Evolutionary conservation across 1,140 invertebrate genomes (phyloP), one percentile per base, ranked within the genome.

Genomic region (Apis cerana): DNA sequence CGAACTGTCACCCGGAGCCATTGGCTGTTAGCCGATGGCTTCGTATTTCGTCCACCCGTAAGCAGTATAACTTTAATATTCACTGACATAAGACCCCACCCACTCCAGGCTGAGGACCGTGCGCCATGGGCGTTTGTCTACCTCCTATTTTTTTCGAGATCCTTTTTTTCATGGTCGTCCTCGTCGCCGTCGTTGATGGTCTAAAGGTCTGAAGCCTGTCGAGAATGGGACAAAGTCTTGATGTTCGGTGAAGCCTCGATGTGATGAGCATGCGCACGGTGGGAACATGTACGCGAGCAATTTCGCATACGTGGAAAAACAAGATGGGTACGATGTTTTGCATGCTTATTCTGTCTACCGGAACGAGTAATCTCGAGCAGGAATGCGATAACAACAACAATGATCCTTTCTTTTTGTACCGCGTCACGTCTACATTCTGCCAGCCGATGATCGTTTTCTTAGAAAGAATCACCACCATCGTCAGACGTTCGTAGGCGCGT

Each of bases 21-120:
- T 78, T 94, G 9, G 93, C 93, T 0, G 93, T 94, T 27, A 94
- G 91, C 67, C 92, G 93, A 21, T 94, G 93, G 93, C 88, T 94
- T 12, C 92, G 93, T 62, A 93, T 94, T 68, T 93, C 91, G n/a
- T 94, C 93, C 80, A 94, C 86, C 90, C 93, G 93, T 84, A 94
- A 94, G 85, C 93, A 94, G 85, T 94, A 94, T 82, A 94, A 94
- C 84, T 94, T 94, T 82, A 94, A 94, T 90, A 94, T 94, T 93
- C 93, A 94, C 93, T 94, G 93, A 94, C 93, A 94, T 87, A 94
- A 93, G 83, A 94, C 90, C 90, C 92, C 91, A 90, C 93, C 93
- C 89, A 94, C 92, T 91, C 93, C 93, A 90, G 93, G 93, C 92
- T 94, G 90, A 94, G 90, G 89, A 91, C 90, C 89, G 67, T 77